These are phyloP conservation scores for Himalopsyche japonica DNA, from an alignment of 2,888 invertebrate genomes.

Conservation along the genomic window DNA sequence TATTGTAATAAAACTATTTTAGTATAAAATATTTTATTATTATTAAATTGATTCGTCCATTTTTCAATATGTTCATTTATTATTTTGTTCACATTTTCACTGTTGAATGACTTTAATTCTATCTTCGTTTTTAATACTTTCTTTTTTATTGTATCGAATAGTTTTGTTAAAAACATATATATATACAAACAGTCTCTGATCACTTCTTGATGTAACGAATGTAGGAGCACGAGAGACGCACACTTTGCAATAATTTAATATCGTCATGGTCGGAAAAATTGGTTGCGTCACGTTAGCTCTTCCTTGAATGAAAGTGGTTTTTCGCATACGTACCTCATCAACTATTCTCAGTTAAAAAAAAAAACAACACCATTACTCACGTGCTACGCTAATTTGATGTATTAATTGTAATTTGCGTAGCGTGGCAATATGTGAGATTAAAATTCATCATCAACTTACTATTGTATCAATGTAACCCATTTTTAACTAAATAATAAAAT, in stretches of 20 bases:
- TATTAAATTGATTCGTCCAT: too few relatives aligned
- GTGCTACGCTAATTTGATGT: neutral
- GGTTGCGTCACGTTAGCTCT: neutral
- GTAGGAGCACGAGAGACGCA: neutral
- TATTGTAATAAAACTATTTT: too few relatives aligned
- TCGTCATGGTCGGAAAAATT: neutral
- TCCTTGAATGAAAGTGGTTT: neutral
- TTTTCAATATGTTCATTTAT: too few relatives aligned
- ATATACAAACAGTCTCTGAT: too few relatives aligned
- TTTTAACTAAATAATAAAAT: too few relatives aligned
- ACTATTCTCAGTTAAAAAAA: neutral
- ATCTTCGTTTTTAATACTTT: too few relatives aligned
- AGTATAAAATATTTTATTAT: too few relatives aligned
- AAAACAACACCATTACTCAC: neutral
- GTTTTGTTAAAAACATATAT: too few relatives aligned
- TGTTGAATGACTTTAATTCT: too few relatives aligned
- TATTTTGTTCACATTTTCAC: too few relatives aligned
- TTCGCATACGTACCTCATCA: neutral
- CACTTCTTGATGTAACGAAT: neutral
- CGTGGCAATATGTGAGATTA: neutral
- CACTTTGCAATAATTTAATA: neutral
- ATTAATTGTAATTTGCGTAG: neutral
- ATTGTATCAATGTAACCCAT: too few relatives aligned
- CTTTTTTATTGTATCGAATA: too few relatives aligned
- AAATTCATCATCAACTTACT: neutral